Percentiles rank a stretch among this genome's conserved stretches.
phyloP scores from a whole-genome alignment of 2,888 invertebrate species.

The Drosophila hawaiiensis region DNA sequence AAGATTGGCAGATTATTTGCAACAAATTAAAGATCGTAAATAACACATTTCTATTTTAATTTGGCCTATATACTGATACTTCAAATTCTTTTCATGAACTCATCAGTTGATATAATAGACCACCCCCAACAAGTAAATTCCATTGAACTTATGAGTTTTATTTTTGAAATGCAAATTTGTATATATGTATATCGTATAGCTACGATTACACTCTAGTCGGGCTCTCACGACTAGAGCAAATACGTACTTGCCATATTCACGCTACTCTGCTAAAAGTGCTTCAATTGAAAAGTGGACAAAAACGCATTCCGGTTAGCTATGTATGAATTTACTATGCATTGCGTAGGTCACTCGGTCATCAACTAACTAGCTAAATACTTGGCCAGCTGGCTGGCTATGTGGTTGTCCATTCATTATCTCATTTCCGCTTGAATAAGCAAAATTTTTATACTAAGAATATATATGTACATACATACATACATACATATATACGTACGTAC shows the following conservation, averaged over 20 bases:
- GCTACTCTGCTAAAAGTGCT: constrained; percentile 13
- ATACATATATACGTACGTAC: constrained; percentile 16
- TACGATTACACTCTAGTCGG: background rate
- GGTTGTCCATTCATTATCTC: constrained; percentile 73
- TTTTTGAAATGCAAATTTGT: background rate
- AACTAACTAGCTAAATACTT: constrained; percentile 25
- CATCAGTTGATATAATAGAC: background rate
- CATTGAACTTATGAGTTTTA: background rate
- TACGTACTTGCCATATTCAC: background rate
- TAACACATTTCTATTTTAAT: background rate
- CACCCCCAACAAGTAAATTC: background rate
- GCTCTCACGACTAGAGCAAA: background rate
- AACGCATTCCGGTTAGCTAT: background rate
- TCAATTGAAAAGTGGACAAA: constrained; percentile 26
- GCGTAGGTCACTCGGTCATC: constrained; percentile 57
- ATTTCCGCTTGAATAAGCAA: constrained; percentile 79
- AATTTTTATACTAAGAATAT: constrained; percentile 68
- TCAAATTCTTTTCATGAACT: background rate
- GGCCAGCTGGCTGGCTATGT: constrained; percentile 21
- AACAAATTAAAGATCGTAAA: background rate
- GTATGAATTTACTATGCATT: background rate
- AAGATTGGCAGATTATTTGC: background rate
- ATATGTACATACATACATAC: constrained; percentile 40
- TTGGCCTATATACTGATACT: background rate
- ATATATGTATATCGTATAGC: background rate